These are phyloP conservation scores for Notiomystis cincta DNA, from an alignment of 2,113 vertebrate genomes.

Conservation along the genomic window DNA sequence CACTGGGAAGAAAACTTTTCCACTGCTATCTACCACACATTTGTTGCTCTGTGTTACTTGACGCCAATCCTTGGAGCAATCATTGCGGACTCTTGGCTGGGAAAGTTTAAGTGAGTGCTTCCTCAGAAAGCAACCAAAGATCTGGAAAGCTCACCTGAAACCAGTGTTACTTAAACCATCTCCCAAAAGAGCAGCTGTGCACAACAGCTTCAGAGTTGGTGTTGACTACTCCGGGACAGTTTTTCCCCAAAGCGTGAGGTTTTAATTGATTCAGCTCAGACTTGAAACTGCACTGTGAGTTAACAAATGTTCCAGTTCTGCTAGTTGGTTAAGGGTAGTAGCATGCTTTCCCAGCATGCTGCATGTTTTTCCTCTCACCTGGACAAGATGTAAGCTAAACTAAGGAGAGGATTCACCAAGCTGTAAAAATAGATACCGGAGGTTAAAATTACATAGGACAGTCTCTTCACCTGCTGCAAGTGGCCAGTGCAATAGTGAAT, in stretches of 20 bases:
- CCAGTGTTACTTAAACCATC: not conserved
- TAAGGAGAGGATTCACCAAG: not conserved
- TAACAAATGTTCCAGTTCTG: not conserved
- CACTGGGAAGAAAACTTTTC: constrained; percentile 82
- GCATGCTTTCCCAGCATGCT: not conserved
- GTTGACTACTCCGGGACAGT: not conserved
- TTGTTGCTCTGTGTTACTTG: constrained; percentile 92
- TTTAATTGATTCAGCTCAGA: not conserved
- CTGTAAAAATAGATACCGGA: not conserved
- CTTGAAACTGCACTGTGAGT: not conserved
- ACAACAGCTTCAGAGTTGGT: not conserved
- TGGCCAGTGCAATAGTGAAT: not conserved
- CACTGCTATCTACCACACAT: constrained; percentile 90
- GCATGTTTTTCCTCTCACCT: not conserved
- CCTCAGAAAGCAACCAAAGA: not conserved
- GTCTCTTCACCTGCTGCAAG: not conserved
- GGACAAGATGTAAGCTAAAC: not conserved
- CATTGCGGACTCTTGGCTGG: constrained; percentile 93
- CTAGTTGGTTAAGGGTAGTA: not conserved
- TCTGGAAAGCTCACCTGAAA: not conserved
- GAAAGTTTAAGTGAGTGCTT: constrained; percentile 90
- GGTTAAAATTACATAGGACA: not conserved
- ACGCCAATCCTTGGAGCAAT: constrained; percentile 90
- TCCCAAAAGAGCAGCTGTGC: not conserved
- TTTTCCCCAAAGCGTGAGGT: not conserved